phyloP scores from a whole-genome alignment of 2,797 vertebrate species.

The Schizopygopsis malacanthus region DNA sequence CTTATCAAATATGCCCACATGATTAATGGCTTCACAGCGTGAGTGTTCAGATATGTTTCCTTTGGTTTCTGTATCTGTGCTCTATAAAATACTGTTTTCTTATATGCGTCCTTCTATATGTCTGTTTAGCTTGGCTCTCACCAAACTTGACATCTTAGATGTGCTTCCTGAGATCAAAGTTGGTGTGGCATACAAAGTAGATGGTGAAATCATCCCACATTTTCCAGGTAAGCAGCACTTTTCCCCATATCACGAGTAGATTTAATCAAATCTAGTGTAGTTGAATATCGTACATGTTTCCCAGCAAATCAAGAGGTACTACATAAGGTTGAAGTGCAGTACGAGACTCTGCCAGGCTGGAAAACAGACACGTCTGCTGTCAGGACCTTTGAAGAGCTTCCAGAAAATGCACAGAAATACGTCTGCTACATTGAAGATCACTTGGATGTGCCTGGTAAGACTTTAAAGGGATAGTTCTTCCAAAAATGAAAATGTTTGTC shows the following conservation, averaged over 20 bases:
- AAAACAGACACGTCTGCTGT: constrained; percentile 88
- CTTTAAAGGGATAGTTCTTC: neutral
- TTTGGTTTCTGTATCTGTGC: neutral
- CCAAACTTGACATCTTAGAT: constrained; percentile 98
- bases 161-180: constrained; percentile 92
- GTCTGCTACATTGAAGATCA: constrained; percentile 89
- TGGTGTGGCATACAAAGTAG: constrained; percentile 90
- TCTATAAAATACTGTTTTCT: neutral
- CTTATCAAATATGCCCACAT: constrained; percentile 95
- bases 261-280: neutral
- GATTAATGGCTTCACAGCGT: constrained; percentile 99
- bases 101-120: neutral
- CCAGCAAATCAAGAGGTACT: constrained; percentile 96
- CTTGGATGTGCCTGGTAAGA: constrained; percentile 89
- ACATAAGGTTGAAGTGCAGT: constrained; percentile 93
- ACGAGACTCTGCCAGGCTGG: constrained; percentile 94
- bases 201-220: constrained; percentile 91
- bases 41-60: constrained; percentile 69
- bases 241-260: neutral
- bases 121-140: constrained; percentile 88
- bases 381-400: constrained; percentile 90
- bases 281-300: constrained; percentile 13
- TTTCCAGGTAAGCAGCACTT: constrained; percentile 87
- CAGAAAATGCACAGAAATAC: constrained; percentile 93
- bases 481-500: neutral